Evolutionary conservation across 2,797 vertebrate genomes (phyloP), one percentile per base, ranked within the genome.

Genomic region (Schizopygopsis pylzovi): DNA sequence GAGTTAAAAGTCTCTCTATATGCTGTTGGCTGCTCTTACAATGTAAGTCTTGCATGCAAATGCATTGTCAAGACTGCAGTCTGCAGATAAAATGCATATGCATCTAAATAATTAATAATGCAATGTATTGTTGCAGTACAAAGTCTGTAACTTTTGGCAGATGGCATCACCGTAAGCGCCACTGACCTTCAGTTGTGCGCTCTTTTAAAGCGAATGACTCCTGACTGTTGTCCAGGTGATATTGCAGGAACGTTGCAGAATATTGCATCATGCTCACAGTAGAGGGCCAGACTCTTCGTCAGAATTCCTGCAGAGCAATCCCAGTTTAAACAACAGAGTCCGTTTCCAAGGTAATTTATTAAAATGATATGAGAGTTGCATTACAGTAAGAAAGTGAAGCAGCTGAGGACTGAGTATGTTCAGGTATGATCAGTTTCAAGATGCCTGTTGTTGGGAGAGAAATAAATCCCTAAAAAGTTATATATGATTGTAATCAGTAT

Each of bases 141-240:
- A 84, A 77, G 59, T 13, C 45, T 84, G 61, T 43, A 52, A 33
- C 2, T 56, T 71, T 70, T 37, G 52, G 18, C 76, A 70, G 49
- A 78, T 45, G n/a, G 45, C 39, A 37, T 61, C 12, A 47, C 63
- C 9, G 16, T 37, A n/a, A 67, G 22, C 47, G 3, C 20, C 65
- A 45, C 20, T 80, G 78, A 85, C 78, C 78, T 73, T 85, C 68
- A 65, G 67, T 73, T 47, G 33, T 49, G 11, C 18, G 11, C 43
- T 52, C 18, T 20, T 83, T 72, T 10, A 76, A 76, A 76, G n/a
- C 7, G 15, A 75, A 43, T 15, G 54, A 22, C 28, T 71, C 70
- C 49, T 68, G 20, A 83, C n/a, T 80, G 22, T 81, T 59, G 47
- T 41, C 79, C 87, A 89, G 75, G 67, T 68, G 41, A 89, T 87